Evolutionary conservation across 2,888 invertebrate species (phyloP).

Genomic region (Eueremaeus valkanovi): DNA sequence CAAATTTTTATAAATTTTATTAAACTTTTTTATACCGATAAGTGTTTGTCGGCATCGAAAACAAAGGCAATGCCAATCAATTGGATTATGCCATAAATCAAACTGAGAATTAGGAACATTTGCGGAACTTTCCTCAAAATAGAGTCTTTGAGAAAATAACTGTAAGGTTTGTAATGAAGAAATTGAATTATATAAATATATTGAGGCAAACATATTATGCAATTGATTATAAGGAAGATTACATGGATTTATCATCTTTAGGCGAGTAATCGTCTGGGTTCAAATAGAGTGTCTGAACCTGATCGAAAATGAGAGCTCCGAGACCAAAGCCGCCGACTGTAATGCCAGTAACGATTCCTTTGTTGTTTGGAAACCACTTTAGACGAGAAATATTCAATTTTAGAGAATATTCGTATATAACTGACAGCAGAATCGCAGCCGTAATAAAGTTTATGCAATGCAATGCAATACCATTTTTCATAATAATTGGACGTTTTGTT

Average conservation of each 20-base stretch:
- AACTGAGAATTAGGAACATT: constrained; percentile 51
- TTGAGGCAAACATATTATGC: too few species aligned
- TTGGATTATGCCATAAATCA: constrained; percentile 50
- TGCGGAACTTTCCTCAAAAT: constrained; percentile 50
- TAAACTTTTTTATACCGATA: background rate
- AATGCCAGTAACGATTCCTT: constrained; percentile 52
- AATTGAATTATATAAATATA: too few species aligned
- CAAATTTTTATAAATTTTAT: background rate
- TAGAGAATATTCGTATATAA: too few species aligned
- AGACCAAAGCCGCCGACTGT: constrained; percentile 53
- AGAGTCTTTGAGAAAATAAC: constrained; percentile 1
- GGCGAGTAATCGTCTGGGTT: constrained; percentile 52
- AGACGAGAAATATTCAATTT: too few species aligned
- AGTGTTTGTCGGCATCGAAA: constrained; percentile 35
- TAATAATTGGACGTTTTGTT: too few species aligned
- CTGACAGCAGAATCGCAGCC: too few species aligned
- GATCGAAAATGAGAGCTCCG: constrained; percentile 52
- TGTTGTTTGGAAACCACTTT: constrained; percentile 52
- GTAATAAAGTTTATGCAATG: too few species aligned
- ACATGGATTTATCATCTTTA: constrained; percentile 38
- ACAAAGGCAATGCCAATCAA: constrained; percentile 49
- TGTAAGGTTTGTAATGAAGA: too few species aligned
- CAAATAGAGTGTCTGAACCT: constrained; percentile 52
- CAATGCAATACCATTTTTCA: too few species aligned
- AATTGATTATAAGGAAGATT: too few species aligned